Conservation (phyloP, 2,113 vertebrate genomes). For the Brachionichthys hirsutus region DNA sequence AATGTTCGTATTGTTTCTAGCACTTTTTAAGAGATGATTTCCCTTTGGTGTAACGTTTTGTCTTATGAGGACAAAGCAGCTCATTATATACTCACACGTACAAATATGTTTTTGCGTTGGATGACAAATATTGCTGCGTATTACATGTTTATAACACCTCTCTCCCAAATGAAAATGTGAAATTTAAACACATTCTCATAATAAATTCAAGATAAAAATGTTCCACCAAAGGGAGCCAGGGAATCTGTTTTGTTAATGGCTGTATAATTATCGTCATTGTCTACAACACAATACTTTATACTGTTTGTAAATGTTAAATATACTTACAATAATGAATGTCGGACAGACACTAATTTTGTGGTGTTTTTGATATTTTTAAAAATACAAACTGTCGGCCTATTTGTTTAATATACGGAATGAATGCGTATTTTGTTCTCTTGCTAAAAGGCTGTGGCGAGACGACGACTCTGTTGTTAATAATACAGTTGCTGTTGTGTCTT, state of each 20-base stretch:
- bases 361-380: slow-evolving; percentile 73
- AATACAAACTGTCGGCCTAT: slow-evolving; percentile 42
- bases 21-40: slow-evolving; percentile 47
- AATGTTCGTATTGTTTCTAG: slow-evolving; percentile 65
- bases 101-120: not conserved
- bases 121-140: slow-evolving; percentile 19
- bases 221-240: slow-evolving; percentile 52
- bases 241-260: slow-evolving; percentile 49
- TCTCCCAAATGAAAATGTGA: not conserved
- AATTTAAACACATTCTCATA: slow-evolving; percentile 1
- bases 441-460: slow-evolving; percentile 28
- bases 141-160: slow-evolving; percentile 1
- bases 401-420: slow-evolving; percentile 47
- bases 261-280: slow-evolving; percentile 62
- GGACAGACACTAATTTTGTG: slow-evolving; percentile 71
- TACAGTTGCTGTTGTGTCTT: slow-evolving; percentile 16
- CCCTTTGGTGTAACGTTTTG: slow-evolving; percentile 56
- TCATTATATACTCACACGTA: not conserved
- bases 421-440: slow-evolving; percentile 44
- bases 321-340: slow-evolving; percentile 76
- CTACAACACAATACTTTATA: slow-evolving; percentile 64
- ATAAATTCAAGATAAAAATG: slow-evolving; percentile 27
- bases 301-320: slow-evolving; percentile 75
- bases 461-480: not conserved
- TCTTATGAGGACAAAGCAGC: not conserved